Evolutionary conservation across 2,797 vertebrate genomes (phyloP), one percentile per base, ranked within the genome.

Genomic region (Telmatherina bonti): DNA sequence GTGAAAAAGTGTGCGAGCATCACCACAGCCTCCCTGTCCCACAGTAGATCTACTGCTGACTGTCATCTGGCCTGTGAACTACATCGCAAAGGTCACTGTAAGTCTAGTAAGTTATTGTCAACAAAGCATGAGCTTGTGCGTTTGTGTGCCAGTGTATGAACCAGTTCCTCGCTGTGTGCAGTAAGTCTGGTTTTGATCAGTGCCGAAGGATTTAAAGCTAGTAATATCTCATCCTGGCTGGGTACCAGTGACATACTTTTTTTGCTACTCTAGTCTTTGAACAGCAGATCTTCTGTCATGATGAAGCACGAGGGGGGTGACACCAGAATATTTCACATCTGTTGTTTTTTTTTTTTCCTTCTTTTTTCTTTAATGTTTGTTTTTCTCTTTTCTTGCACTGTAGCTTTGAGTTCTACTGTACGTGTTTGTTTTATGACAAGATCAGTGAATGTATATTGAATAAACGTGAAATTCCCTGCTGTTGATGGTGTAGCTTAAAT

Each of bases 211-310:
- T 90, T 93, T 90, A 87, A 77, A 86, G 75, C 74, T 66, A 67
- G 85, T 90, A 92, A 92, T 91, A 79, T 82, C 72, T 86, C 62
- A 77, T 87, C 70, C 83, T 91, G 88, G 89, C 86, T 66, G 76
- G 70, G 78, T 84, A 91, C 86, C 88, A 92, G 80, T 88, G 90
- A 90, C 90, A 91, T 59, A 90, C 85, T 88, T 92, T 88, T 91
- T 85, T 79, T 65, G 65, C 80, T 63, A 58, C 30, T 80, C 67
- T 79, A 74, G 70, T 89, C 82, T 83, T 84, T 87, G 85, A 89
- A 92, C 81, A 82, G 51, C 67, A 73, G 45, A 65, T 78, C 43
- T 63, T 83, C 79, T 66, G 41, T 47, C 56, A 67, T 47, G 52
- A 67, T 33, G 38, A 41, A 12, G 38, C 38, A 41, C 6, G 38